Base-by-base conservation (phyloP, 2,888 invertebrate species). In the Callinectes sapidus region DNA sequence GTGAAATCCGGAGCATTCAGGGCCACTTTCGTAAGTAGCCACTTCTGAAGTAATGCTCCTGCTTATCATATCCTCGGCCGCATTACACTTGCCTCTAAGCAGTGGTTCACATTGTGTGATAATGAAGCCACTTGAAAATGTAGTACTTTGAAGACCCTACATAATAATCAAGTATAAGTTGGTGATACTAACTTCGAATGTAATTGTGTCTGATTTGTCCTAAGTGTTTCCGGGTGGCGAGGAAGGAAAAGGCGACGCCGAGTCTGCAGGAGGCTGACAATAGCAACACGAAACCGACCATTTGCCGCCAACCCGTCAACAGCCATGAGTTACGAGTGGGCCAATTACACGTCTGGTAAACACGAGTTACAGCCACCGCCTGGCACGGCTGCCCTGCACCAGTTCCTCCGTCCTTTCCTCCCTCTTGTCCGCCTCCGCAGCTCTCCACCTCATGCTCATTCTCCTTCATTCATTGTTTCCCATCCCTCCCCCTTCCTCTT, bases 311-410 rank as follows among this genome's bases (percentile, higher is more conserved):
- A 35, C 81, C 81, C 35, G 81, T 81, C 81, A 81, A 81, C 81
- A 81, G 81, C 35, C 81, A 81, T 81, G 81, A 81, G 81, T 81
- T 81, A 81, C 81, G 81, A 81, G 81, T 81, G 35, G 32, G 81
- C 81, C 81, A 81, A 81, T 81, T 81, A 81, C 81, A 81, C 81
- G 81, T 81, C 81, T 81, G 81, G 81, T 81, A 81, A 81, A 81
- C 81, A 81, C 81, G 16, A 81, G 81, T 81, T 35, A 81, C 81
- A 81, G 81, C 81, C 81, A 81, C 81, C 35, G 81, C 81, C 35
- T 35, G 18, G 35, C 81, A 81, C 81, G 81, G 35, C 81, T 18
- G 35, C 81, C 81, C 61, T 48, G 48, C 48, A 48, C 48, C 48
- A 23, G 85, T n/a, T 35, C 42, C 87, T 18, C 48, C 81, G 13